Conservation (phyloP, 2,888 invertebrate species). For the Heteromyza rotundicornis region DNA sequence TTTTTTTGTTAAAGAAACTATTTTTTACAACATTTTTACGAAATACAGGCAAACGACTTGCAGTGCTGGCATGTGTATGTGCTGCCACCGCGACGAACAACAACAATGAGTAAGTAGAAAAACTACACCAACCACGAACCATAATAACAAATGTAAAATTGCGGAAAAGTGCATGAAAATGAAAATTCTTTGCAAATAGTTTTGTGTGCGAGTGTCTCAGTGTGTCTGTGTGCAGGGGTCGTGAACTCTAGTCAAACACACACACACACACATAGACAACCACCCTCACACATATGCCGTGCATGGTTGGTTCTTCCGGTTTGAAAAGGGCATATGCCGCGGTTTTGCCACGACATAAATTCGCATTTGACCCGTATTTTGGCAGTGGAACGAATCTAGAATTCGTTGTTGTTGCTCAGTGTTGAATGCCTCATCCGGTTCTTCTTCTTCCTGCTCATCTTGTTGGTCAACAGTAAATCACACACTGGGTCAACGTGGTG, state of each 20-base stretch:
- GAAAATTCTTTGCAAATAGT: no score
- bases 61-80: no score
- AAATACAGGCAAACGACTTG: no score
- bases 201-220: no score
- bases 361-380: neutral
- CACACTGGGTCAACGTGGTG: neutral
- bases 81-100: no score
- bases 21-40: no score
- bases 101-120: no score
- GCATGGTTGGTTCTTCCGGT: no score
- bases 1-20: no score
- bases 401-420: neutral
- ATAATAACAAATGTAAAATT: neutral
- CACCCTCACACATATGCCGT: constrained; percentile 1
- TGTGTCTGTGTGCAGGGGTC: no score
- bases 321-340: neutral
- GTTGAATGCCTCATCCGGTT: no score
- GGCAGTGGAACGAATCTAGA: neutral
- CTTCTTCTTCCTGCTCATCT: neutral
- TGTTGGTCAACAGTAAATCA: neutral
- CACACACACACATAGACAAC: constrained; percentile 21
- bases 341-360: neutral
- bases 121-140: no score
- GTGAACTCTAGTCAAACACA: constrained; percentile 41
- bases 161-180: constrained; percentile 42